A percentile compares a stretch with the other conserved stretches of the same genome.
Evolutionary conservation across 2,797 vertebrate genomes (phyloP).

Genomic region (Pseudochromis fuscus): DNA sequence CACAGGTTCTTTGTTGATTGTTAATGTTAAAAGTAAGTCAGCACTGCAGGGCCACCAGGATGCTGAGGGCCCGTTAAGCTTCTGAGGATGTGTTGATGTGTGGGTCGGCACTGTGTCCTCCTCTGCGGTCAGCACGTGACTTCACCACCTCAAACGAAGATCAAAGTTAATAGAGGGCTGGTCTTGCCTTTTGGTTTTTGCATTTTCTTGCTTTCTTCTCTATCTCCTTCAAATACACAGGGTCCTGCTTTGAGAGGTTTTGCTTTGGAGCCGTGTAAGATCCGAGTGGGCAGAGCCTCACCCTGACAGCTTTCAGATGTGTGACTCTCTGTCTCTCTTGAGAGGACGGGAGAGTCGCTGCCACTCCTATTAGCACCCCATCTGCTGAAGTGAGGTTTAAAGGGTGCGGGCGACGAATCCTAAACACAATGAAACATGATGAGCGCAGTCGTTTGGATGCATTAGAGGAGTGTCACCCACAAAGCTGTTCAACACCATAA

Average conservation of each 20-base stretch:
- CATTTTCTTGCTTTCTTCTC: conserved; percentile 28
- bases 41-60: conserved; percentile 17
- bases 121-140: conserved; percentile 52
- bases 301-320: conserved; percentile 65
- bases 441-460: conserved; percentile 36
- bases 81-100: conserved; percentile 38
- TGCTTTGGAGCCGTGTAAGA: conserved; percentile 36
- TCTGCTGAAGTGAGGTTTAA: conserved; percentile 31
- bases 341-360: conserved; percentile 28
- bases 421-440: conserved; percentile 43
- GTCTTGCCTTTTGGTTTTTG: conserved; percentile 41
- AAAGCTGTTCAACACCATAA: conserved; percentile 33
- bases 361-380: conserved; percentile 43
- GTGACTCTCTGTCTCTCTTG: conserved; percentile 18
- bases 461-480: conserved; percentile 13
- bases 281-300: conserved; percentile 46
- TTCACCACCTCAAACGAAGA: conserved; percentile 67
- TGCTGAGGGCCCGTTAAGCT: conserved; percentile 22
- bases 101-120: conserved; percentile 62
- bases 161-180: conserved; percentile 63
- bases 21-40: conserved; percentile 42
- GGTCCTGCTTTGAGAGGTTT: conserved; percentile 42
- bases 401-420: conserved; percentile 27
- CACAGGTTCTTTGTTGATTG: neutral
- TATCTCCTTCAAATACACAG: conserved; percentile 29